A percentile compares a stretch with the other conserved stretches of the same genome.
These are phyloP conservation scores for Lycophotia porphyrea DNA, from an alignment of 2,888 invertebrate species.

Conservation along the genomic window DNA sequence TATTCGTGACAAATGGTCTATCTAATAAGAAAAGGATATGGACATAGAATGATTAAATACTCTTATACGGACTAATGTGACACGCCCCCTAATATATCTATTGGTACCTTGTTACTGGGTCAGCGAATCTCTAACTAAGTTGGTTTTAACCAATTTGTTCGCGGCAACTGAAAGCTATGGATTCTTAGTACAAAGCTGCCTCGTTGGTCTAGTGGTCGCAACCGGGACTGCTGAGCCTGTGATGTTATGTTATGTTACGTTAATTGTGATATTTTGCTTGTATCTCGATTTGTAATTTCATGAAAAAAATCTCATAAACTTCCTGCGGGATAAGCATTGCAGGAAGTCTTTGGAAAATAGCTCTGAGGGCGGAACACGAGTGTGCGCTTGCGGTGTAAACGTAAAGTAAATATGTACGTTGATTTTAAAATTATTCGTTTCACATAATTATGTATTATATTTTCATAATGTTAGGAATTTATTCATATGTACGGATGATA, in stretches of 20 bases:
- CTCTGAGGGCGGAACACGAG: neutral
- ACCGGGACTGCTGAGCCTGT: too few relatives aligned
- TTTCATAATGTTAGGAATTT: too few relatives aligned
- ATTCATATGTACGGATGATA: too few relatives aligned
- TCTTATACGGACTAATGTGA: conserved; percentile 18
- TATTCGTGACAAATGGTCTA: neutral
- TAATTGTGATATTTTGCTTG: neutral
- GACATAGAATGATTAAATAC: conserved; percentile 37
- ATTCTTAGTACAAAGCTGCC: conserved; percentile 2
- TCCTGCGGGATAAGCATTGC: neutral
- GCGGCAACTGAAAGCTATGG: neutral
- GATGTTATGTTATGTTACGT: too few relatives aligned
- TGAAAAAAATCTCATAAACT: neutral
- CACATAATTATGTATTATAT: too few relatives aligned
- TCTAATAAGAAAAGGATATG: conserved; percentile 5
- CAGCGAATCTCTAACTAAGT: conserved; percentile 31
- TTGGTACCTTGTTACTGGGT: conserved; percentile 22
- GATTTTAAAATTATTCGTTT: too few relatives aligned
- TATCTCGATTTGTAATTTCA: neutral
- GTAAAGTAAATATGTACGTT: too few relatives aligned
- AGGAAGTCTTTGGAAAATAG: neutral
- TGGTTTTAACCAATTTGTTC: conserved; percentile 19
- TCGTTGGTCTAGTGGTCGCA: too few relatives aligned
- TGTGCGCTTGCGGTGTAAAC: too few relatives aligned
- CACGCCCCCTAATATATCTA: conserved; percentile 43